A percentile compares a stretch with the other conserved stretches of the same genome.
phyloP scores from a whole-genome alignment of 2,797 vertebrate species.

The Epinephelus coioides region DNA sequence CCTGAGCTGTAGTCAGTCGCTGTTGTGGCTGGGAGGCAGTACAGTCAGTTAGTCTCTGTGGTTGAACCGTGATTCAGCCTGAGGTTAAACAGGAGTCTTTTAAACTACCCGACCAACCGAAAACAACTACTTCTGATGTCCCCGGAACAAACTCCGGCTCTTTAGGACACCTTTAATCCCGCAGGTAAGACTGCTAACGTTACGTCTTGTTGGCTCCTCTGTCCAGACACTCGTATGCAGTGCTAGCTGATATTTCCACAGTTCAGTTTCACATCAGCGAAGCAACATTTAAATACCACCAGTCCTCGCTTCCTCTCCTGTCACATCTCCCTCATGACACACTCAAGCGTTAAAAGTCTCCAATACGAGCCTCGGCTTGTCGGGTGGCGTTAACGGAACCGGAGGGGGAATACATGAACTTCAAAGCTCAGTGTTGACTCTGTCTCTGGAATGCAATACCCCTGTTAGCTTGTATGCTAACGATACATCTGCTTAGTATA shows the following conservation, averaged over 20 bases:
- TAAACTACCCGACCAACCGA: conserved; percentile 37
- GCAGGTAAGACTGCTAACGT: conserved; percentile 70
- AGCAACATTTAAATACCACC: conserved; percentile 40
- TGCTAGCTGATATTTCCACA: conserved; percentile 75
- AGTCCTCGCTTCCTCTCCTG: neutral
- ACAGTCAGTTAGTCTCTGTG: neutral
- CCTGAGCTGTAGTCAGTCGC: conserved; percentile 62
- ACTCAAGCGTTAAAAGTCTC: neutral
- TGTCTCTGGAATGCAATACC: conserved; percentile 54
- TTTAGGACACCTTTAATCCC: conserved; percentile 17
- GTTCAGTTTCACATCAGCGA: conserved; percentile 60
- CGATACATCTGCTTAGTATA: conserved; percentile 63
- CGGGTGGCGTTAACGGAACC: conserved; percentile 13
- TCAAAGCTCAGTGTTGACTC: conserved; percentile 68
- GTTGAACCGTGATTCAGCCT: conserved; percentile 23
- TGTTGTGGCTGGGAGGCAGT: conserved; percentile 70
- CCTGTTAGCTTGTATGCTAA: conserved; percentile 81
- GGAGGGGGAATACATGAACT: conserved; percentile 59
- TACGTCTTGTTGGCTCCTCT: conserved; percentile 45
- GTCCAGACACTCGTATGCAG: conserved; percentile 56
- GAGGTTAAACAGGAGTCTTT: conserved; percentile 38
- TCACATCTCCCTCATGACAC: neutral
- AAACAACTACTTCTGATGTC: conserved; percentile 11
- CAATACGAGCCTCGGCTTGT: neutral
- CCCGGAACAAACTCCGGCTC: conserved; percentile 17